A percentile compares a stretch with the other conserved stretches of the same genome.
These are phyloP conservation scores for Ridgeia piscesae DNA, from an alignment of 1,140 invertebrate species.

Conservation along the genomic window DNA sequence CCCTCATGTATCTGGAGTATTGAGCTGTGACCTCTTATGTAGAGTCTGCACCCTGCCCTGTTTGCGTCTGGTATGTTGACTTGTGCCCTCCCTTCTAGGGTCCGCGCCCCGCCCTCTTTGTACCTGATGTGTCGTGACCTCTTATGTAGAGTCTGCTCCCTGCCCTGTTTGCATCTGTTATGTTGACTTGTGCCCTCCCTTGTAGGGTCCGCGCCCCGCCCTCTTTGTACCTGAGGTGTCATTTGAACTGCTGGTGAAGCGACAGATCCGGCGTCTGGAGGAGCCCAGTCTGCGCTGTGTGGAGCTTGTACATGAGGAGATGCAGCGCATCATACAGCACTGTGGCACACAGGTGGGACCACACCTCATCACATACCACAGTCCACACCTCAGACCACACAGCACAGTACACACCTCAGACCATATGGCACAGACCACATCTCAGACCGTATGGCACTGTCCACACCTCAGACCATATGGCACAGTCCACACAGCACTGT, in stretches of 20 bases:
- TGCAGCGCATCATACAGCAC: slow-evolving; percentile 98
- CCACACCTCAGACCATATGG: too few species aligned
- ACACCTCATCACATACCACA: not conserved
- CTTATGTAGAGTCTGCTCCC: too few species aligned
- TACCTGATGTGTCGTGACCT: not conserved
- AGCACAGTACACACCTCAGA: not conserved
- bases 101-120: too few species aligned
- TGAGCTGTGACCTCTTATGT: too few species aligned
- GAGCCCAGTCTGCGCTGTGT: slow-evolving; percentile 96
- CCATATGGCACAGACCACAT: too few species aligned
- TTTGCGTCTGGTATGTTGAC: slow-evolving; percentile 87
- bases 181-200: slow-evolving; percentile 8
- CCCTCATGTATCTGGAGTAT: slow-evolving; percentile 65
- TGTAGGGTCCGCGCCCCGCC: slow-evolving; percentile 85
- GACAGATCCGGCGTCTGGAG: slow-evolving; percentile 93
- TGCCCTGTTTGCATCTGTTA: too few species aligned
- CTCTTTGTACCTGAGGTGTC: slow-evolving; percentile 94
- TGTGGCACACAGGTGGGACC: slow-evolving; percentile 74
- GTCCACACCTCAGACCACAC: not conserved
- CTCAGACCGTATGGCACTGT: too few species aligned
- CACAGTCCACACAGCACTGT: too few species aligned
- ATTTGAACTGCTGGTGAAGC: slow-evolving; percentile 89
- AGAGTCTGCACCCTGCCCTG: too few species aligned
- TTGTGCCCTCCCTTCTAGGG: too few species aligned
- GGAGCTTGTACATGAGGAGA: slow-evolving; percentile 97